Conservation (phyloP, 1,140 invertebrate species). For the Neuroterus valhalla region DNA sequence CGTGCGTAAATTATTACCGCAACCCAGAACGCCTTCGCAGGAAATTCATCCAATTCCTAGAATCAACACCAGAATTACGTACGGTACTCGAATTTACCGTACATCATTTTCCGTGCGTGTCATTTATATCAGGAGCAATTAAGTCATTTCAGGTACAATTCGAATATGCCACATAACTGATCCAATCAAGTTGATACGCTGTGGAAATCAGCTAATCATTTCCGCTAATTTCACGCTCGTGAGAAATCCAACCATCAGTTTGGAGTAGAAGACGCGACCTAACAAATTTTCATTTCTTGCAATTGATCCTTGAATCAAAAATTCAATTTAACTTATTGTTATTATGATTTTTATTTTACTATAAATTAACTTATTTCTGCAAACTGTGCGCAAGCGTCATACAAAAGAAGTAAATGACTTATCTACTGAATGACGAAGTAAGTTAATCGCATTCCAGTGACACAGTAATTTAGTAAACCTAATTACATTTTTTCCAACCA, state of each 20-base stretch:
- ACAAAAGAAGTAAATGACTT: neutral
- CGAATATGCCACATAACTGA: neutral
- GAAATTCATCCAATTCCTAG: constrained; percentile 24
- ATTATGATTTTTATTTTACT: too few species aligned
- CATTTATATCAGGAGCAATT: constrained; percentile 10
- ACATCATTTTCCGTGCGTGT: constrained; percentile 12
- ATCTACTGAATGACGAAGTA: neutral
- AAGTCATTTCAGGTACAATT: neutral
- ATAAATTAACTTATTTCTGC: too few species aligned
- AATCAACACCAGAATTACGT: neutral
- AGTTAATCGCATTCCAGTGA: neutral
- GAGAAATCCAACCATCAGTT: neutral
- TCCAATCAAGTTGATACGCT: too few species aligned
- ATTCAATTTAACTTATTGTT: too few species aligned
- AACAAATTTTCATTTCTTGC: too few species aligned
- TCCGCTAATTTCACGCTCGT: neutral
- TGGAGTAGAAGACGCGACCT: too few species aligned
- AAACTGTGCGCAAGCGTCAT: neutral
- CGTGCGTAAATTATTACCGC: constrained; percentile 12
- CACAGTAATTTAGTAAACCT: constrained; percentile 7
- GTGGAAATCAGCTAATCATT: too few species aligned
- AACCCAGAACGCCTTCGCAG: constrained; percentile 7
- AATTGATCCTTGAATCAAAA: too few species aligned
- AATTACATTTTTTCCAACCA: constrained; percentile 2
- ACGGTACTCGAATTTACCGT: constrained; percentile 19